Evolutionary conservation across 1,140 invertebrate genomes (phyloP).

Genomic region (Saxidomus purpurata): DNA sequence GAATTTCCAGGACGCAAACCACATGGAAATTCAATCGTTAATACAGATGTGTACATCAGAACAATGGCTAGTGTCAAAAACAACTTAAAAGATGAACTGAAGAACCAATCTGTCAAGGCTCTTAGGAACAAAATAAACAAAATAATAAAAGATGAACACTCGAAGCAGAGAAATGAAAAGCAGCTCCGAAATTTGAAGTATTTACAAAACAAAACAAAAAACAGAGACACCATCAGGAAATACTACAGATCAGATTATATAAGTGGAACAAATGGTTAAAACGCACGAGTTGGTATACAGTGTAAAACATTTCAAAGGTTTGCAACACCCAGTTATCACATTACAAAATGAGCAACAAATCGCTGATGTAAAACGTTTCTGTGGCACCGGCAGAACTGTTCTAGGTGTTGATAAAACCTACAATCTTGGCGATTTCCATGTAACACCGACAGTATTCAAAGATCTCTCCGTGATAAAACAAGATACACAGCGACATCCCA

Average conservation of each 20-base stretch:
- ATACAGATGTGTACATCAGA: not conserved
- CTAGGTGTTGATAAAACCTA: constrained; percentile 53
- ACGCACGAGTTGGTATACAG: constrained; percentile 24
- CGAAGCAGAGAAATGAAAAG: constrained; percentile 34
- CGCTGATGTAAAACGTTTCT: constrained; percentile 40
- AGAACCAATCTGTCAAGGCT: not conserved
- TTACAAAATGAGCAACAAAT: constrained; percentile 40
- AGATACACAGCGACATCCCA: not conserved
- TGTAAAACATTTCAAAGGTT: constrained; percentile 21
- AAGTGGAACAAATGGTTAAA: constrained; percentile 38
- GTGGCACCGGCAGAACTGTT: constrained; percentile 11
- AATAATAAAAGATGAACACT: not conserved
- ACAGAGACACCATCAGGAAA: not conserved
- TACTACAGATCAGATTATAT: constrained; percentile 2
- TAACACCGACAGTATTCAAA: constrained; percentile 51
- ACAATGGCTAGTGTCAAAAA: not conserved
- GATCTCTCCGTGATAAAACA: constrained; percentile 14
- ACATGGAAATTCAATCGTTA: not conserved
- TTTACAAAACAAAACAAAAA: not conserved
- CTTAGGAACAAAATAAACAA: constrained; percentile 6
- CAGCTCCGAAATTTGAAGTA: constrained; percentile 36
- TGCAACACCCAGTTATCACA: constrained; percentile 15
- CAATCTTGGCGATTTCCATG: constrained; percentile 23
- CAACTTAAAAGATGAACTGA: constrained; percentile 4
- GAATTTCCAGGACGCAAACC: not conserved